Evolutionary conservation across 2,888 invertebrate genomes (phyloP).

Genomic region (Drosophila maculinotata): DNA sequence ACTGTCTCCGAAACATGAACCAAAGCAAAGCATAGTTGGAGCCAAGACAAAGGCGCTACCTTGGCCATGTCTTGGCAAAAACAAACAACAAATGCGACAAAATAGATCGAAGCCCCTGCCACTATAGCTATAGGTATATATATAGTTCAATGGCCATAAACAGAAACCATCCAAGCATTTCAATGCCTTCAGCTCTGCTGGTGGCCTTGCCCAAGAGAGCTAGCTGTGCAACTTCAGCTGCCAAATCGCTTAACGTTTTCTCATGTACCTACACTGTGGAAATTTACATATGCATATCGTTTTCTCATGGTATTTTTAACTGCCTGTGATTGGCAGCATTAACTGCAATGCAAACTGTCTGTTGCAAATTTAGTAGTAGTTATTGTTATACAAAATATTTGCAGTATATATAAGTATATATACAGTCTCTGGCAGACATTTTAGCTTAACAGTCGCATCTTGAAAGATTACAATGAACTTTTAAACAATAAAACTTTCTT

Average conservation of each 20-base stretch:
- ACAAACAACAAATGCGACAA: constrained; percentile 33
- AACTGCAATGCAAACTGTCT: constrained; percentile 2
- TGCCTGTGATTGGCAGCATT: not conserved
- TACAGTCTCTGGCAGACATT: not conserved
- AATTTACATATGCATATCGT: not conserved
- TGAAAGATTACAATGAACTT: no score
- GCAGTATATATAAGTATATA: no score
- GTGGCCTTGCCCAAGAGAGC: constrained; percentile 23
- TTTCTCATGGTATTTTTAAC: constrained; percentile 4
- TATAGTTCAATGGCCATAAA: constrained; percentile 60
- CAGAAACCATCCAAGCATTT: constrained; percentile 56
- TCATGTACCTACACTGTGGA: constrained; percentile 5
- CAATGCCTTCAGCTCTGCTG: constrained; percentile 26
- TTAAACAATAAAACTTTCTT: no score
- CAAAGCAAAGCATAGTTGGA: constrained; percentile 3
- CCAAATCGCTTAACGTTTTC: constrained; percentile 14
- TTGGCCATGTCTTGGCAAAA: constrained; percentile 42
- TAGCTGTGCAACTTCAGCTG: constrained; percentile 4
- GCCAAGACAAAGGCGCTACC: constrained; percentile 43
- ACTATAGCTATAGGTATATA: constrained; percentile 1
- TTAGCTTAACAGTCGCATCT: not conserved
- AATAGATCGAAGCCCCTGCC: constrained; percentile 23
- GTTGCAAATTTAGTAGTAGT: not conserved
- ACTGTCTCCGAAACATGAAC: constrained; percentile 42
- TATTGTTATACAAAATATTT: not conserved